A percentile compares a stretch with the other conserved stretches of the same genome.
These are phyloP conservation scores for Trachelipus rathkii DNA, from an alignment of 1,140 invertebrate species.

Conservation along the genomic window DNA sequence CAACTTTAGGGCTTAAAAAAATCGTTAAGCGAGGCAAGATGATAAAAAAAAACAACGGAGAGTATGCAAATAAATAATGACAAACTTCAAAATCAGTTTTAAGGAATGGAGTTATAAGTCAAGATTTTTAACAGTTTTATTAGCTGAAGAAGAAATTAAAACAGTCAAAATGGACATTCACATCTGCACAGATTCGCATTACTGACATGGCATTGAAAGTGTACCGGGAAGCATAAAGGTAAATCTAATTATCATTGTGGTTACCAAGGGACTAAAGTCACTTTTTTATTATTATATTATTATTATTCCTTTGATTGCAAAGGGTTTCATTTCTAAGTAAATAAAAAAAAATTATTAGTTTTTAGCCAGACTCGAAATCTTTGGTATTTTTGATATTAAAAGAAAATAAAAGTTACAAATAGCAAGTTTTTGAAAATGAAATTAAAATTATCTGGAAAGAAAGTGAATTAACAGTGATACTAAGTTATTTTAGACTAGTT, in stretches of 20 bases:
- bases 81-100: no score
- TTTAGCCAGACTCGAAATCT: neutral
- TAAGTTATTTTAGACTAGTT: neutral
- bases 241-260: neutral
- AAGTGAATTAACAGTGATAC: neutral
- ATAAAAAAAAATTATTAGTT: neutral
- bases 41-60: no score
- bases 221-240: neutral
- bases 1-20: no score
- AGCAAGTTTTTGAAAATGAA: neutral
- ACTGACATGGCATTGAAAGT: constrained; percentile 6
- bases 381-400: constrained; percentile 7
- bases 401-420: neutral
- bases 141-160: constrained; percentile 5
- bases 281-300: no score
- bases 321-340: neutral
- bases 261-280: neutral
- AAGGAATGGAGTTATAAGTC: no score
- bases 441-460: neutral
- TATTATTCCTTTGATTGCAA: neutral
- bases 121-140: constrained; percentile 4
- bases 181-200: constrained; percentile 3
- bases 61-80: no score
- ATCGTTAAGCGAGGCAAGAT: no score
- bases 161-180: constrained; percentile 2